Evolutionary conservation across 2,797 vertebrate species (phyloP), one percentile per base, ranked within the genome.

Genomic region (Darevskia mixta): DNA sequence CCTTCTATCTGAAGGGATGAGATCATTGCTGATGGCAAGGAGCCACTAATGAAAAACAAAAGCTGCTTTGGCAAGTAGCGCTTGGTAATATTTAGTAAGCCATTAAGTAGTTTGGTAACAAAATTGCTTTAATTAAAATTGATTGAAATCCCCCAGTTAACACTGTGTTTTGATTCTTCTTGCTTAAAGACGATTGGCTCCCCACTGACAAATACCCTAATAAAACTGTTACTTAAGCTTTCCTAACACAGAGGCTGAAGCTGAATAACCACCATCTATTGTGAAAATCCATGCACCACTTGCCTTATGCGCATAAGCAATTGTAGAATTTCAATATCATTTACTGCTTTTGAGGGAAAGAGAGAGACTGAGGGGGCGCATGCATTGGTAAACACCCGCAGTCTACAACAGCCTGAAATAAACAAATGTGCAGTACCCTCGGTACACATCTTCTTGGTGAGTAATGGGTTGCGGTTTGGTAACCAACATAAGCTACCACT

Each of bases 101-200:
- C 86, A 89, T 86, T 92, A 94, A 76, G 35, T 86, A 58, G 86
- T 79, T 71, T 81, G 85, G 58, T 20, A 91, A 78, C 49, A 45
- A 90, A 91, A 87, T 0, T 55, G 75, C 66, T 4, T 38, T 41
- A 90, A 89, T 83, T 13, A 87, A 91, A 90, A 92, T 88, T 87
- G 38, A 73, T 23, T 45, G 0, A 20, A 73, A 91, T 90, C 88
- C 87, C n/a, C 15, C 2, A 90, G 85, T 79, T 45, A 82, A 79
- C 6, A 82, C 81, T 86, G 69, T 82, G 32, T 89, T 93, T 93
- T 89, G 35, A 17, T 49, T 35, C 2, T 58, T 3, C 27, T 85
- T 69, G 77, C 71, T 89, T 7, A 89, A 89, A 90, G 88, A 77
- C 4, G 66, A 58, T 25, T 85, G 13, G 20, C 80, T 81, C 88